Evolutionary conservation across 2,113 vertebrate species (phyloP).

Genomic region (Ursus arctos): DNA sequence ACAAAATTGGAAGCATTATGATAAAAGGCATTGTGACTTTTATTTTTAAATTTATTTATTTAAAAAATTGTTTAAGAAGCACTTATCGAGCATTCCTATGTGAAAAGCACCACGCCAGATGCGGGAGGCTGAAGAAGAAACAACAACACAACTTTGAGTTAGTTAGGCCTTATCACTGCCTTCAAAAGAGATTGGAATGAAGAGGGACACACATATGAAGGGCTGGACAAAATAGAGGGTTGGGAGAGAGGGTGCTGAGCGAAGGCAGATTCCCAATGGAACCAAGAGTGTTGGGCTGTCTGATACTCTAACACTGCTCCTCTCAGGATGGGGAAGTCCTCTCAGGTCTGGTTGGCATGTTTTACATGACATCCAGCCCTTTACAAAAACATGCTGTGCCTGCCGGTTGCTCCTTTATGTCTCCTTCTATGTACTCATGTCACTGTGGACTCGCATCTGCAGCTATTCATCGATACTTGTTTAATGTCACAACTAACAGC

Average conservation of each 20-base stretch:
- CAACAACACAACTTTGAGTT: neutral
- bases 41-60: constrained; percentile 25
- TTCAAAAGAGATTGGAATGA: neutral
- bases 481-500: neutral
- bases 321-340: no score
- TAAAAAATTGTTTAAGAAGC: neutral
- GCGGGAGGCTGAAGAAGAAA: neutral
- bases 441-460: neutral
- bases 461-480: neutral
- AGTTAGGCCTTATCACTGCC: neutral
- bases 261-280: neutral
- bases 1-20: neutral
- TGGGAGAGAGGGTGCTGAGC: neutral
- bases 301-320: neutral
- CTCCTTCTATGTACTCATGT: neutral
- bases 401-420: neutral
- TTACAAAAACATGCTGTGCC: neutral
- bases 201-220: neutral
- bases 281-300: neutral
- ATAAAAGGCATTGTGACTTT: neutral
- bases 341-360: neutral
- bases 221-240: neutral
- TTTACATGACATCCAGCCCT: neutral
- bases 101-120: neutral
- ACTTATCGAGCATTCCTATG: neutral